Conservation (phyloP, 2,797 vertebrate species). For the Bucorvus abyssinicus region DNA sequence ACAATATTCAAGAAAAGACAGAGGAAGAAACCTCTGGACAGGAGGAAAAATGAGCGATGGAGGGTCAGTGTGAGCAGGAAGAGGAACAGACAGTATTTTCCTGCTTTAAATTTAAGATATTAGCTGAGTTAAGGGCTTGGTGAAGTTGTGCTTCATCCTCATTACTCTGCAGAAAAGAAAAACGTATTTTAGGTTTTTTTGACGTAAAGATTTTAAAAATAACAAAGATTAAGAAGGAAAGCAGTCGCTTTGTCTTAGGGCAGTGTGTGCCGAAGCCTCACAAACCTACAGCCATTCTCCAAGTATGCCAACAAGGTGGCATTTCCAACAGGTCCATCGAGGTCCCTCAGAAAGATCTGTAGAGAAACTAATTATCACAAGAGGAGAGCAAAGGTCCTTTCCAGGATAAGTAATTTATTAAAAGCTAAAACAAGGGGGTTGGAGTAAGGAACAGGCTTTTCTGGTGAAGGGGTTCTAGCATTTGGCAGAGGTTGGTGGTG, state of each 20-base stretch:
- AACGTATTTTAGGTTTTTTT: background rate
- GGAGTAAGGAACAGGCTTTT: background rate
- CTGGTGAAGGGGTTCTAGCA: background rate
- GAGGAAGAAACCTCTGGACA: background rate
- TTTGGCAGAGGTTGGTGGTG: background rate
- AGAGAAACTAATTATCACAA: background rate
- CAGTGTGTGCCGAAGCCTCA: background rate
- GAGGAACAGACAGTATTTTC: background rate
- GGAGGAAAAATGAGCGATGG: background rate
- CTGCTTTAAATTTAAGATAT: background rate
- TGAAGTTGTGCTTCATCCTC: background rate
- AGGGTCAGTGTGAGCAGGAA: background rate
- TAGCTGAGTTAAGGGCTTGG: background rate
- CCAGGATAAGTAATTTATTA: background rate
- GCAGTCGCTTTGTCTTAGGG: background rate
- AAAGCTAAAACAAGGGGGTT: background rate
- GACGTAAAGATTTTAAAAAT: background rate
- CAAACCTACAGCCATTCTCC: background rate
- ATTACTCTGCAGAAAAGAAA: background rate
- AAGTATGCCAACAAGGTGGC: background rate
- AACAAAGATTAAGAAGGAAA: background rate
- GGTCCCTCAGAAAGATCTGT: background rate
- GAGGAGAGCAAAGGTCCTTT: background rate
- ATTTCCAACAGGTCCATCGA: background rate
- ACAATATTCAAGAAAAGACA: background rate